Base-by-base conservation (phyloP, 2,113 vertebrate species). In the Pica pica region DNA sequence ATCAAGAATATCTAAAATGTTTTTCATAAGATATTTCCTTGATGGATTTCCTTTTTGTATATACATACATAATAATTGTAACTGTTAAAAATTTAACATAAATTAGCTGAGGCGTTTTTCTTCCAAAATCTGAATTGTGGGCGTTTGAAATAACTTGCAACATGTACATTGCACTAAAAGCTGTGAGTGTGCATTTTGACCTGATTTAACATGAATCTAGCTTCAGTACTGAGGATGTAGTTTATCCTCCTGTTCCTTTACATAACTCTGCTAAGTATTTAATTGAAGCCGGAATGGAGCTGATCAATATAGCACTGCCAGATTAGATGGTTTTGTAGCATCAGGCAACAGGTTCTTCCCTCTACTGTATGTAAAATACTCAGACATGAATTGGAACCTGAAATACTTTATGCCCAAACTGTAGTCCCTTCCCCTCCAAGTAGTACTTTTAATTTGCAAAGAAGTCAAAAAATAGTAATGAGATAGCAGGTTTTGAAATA, bases 401-500 rank as follows among this genome's bases (percentile, higher is more conserved):
- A 50, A 86, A 33, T 83, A 31, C 17, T 50, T 2, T 33, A 24
- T 60, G 27, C 12, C 83, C 68, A 83, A 86, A n/a, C 16, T 37
- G 13, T n/a, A 71, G 9, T 59, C 37, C 10, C 5, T 3, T 12
- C 2, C 2, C 2, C 9, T 7, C 41, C 18, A 33, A 61, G 10
- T 3, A 85, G 33, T 46, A 89, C 39, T 85, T 95, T 77, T 90
- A 41, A 78, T 90, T 92, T 96, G 50, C 28, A 56, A 96, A 96
- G 60, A 92, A 95, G 88, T 95, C 70, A 95, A 97, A 91, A 95
- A 88, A 44, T 87, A 95, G 97, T 87, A 91, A 92, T 86, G 84
- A 97, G 96, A 96, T 56, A 95, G 95, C 95, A 97, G 74, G 96
- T 97, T 98, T 97, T 98, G 97, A 97, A 97, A 96, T 97, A 96